Evolutionary conservation across 92 coral and sea anemone genomes (phyloP), one percentile per base, ranked within the genome.

Genomic region (Epizoanthus stellaris): DNA sequence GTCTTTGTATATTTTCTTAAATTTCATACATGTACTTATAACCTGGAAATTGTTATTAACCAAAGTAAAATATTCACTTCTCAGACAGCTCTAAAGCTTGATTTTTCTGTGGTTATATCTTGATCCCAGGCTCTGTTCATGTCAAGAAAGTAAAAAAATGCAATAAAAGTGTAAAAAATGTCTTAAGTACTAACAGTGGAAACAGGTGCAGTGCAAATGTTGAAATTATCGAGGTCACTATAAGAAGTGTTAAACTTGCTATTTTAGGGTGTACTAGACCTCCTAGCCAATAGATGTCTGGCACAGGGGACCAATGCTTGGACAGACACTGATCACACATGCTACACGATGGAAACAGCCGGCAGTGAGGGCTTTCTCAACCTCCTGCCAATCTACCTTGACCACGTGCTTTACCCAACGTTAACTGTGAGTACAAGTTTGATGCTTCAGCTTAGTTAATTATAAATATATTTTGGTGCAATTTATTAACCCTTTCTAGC

Each of bases 241-340:
- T 15, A 34, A 20, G 8, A n/a, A 13, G 4, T 9, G 19, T 68
- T 68, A 14, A 68, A 38, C 49, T 68, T 36, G 49, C 11, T 13
- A 19, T 68, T 43, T 20, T 70, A 96, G 98, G 98, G 98, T 38
- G 86, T 96, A 39, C 79, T 96, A 52, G 98, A 96, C 80, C 91
- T 96, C 53, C 87, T 96, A 53, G 98, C 98, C 68, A 96, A 96
- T 65, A 92, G 98, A n/a, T 96, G 98, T 83, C 89, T 96, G 90
- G 98, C 98, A 0, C 98, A 96, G 82, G 98, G 98, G 63, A 96
- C 98, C 86, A 96, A 96, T 94, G 98, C 98, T 21, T 96, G 98
- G 98, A 96, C 98, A 34, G 98, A 95, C 76, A 92, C 98, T 8
- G 98, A 96, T 63, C 96, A 96, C 83, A 96, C 98, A 60, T 93